These are phyloP conservation scores for Phasia obesa DNA, from an alignment of 2,888 invertebrate species.

Conservation along the genomic window DNA sequence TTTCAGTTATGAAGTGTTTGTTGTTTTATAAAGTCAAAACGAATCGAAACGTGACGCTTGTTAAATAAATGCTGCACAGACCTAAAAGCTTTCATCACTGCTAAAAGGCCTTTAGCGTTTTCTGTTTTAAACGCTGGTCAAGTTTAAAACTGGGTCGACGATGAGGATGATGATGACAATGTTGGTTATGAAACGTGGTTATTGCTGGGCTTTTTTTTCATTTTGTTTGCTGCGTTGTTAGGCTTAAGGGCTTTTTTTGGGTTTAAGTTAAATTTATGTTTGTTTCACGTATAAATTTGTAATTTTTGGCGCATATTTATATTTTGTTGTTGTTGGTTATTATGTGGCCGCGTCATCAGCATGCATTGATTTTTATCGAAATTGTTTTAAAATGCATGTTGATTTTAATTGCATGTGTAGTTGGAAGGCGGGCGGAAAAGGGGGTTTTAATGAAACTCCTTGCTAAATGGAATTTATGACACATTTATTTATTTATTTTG, in stretches of 20 bases:
- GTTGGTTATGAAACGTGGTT: constrained; percentile 36
- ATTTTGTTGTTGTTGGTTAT: constrained; percentile 29
- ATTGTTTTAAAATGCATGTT: constrained; percentile 77
- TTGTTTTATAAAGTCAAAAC: constrained; percentile 12
- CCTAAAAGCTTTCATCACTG: constrained; percentile 63
- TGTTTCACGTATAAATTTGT: constrained; percentile 70
- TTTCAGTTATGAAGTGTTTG: constrained; percentile 32
- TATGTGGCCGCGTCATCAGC: constrained; percentile 16
- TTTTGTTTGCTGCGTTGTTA: constrained; percentile 28
- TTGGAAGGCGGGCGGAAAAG: constrained; percentile 8
- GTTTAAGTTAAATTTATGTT: constrained; percentile 68
- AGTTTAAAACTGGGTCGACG: constrained; percentile 47
- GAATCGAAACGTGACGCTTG: constrained; percentile 52
- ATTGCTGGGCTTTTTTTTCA: constrained; percentile 3
- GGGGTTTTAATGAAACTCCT: constrained; percentile 59
- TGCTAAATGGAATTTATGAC: constrained; percentile 66
- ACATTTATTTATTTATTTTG: constrained; percentile 44
- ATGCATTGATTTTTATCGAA: constrained; percentile 81
- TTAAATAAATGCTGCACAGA: constrained; percentile 17
- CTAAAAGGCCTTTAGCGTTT: constrained; percentile 54
- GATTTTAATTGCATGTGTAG: constrained; percentile 45
- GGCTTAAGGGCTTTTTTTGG: constrained; percentile 50
- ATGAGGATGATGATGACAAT: constrained; percentile 46
- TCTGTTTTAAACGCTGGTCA: constrained; percentile 8
- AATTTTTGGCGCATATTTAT: constrained; percentile 70